These are phyloP conservation scores for Ophiothrix spiculata DNA, from an alignment of 35 echinoderm and acorn worm species.

Conservation along the genomic window DNA sequence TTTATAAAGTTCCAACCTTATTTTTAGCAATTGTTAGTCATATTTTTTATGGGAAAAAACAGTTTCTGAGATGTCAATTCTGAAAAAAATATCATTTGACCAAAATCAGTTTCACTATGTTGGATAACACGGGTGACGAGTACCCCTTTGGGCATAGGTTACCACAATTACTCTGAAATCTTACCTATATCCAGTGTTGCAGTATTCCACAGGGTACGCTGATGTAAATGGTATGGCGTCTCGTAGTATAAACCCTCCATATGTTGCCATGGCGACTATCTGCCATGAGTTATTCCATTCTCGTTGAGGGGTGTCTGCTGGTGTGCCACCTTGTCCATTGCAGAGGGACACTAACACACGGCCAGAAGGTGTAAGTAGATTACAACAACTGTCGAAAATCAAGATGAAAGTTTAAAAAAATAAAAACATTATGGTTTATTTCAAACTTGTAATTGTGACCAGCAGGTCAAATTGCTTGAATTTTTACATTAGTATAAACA, in stretches of 20 bases:
- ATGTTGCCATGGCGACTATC: slow-evolving; percentile 90
- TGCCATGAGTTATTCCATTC: slow-evolving; percentile 86
- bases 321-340: slow-evolving; percentile 90
- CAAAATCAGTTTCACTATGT: no score
- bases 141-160: no score
- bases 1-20: no score
- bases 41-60: no score
- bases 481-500: no score
- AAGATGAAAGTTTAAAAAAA: background rate
- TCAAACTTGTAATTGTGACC: no score
- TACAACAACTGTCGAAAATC: slow-evolving; percentile 30
- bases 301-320: slow-evolving; percentile 75
- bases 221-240: slow-evolving; percentile 44
- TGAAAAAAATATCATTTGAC: no score
- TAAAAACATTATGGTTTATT: background rate
- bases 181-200: slow-evolving; percentile 80
- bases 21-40: no score
- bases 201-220: slow-evolving; percentile 32
- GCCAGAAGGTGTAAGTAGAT: slow-evolving; percentile 33
- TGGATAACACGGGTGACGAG: no score
- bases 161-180: no score
- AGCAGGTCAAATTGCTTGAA: no score
- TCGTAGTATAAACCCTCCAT: slow-evolving; percentile 74
- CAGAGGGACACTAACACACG: slow-evolving; percentile 72
- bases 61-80: no score